Percentiles rank a stretch among this genome's conserved stretches.
phyloP scores from a whole-genome alignment of 2,113 vertebrate species.

The Chaetodon trifascialis region DNA sequence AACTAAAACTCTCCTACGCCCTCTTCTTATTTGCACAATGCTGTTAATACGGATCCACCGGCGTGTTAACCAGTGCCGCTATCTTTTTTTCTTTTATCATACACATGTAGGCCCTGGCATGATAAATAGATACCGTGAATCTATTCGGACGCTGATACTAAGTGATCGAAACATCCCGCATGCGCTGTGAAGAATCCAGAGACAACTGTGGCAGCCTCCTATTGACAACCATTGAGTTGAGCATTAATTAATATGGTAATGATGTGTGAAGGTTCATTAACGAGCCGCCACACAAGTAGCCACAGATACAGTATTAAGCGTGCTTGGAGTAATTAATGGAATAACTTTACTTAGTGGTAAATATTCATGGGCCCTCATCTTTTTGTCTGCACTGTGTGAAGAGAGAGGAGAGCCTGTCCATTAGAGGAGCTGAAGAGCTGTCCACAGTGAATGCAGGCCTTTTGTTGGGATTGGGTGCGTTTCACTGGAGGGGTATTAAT shows the following conservation, averaged over 20 bases:
- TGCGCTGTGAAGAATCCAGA: slow-evolving; percentile 60
- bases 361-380: slow-evolving; percentile 85
- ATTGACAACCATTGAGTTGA: slow-evolving; percentile 79
- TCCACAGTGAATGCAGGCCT: slow-evolving; percentile 80
- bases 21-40: slow-evolving; percentile 60
- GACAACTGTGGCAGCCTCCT: slow-evolving; percentile 73
- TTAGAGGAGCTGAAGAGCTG: slow-evolving; percentile 86
- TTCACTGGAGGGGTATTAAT: slow-evolving; percentile 81
- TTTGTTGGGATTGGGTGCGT: slow-evolving; percentile 83
- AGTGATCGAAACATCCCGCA: slow-evolving; percentile 69
- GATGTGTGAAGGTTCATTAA: slow-evolving; percentile 84
- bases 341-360: slow-evolving; percentile 85
- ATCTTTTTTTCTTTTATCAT: slow-evolving; percentile 11
- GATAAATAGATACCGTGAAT: slow-evolving; percentile 53
- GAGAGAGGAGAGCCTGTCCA: slow-evolving; percentile 83
- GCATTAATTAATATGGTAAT: slow-evolving; percentile 86
- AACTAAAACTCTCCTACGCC: slow-evolving; percentile 54
- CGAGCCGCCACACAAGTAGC: slow-evolving; percentile 79
- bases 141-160: slow-evolving; percentile 59
- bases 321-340: slow-evolving; percentile 86
- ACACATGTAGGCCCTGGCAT: slow-evolving; percentile 11
- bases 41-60: slow-evolving; percentile 38
- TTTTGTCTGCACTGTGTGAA: slow-evolving; percentile 75
- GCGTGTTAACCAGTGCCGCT: slow-evolving; percentile 26
- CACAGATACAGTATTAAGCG: slow-evolving; percentile 80